phyloP scores from a whole-genome alignment of 2,113 vertebrate genomes.

The Alces alces region DNA sequence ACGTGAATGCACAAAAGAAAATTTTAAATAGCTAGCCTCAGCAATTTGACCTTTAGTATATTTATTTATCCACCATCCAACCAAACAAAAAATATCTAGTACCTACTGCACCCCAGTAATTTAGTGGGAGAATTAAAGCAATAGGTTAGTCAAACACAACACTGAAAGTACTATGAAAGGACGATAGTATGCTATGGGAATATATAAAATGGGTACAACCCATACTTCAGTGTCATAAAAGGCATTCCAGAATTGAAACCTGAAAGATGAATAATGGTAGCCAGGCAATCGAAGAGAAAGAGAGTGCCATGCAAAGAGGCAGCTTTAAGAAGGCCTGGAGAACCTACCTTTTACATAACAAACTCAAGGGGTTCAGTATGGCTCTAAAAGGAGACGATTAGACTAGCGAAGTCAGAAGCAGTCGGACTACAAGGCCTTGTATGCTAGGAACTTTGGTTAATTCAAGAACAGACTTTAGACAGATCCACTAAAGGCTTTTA shows the following conservation, averaged over 20 bases:
- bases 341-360: neutral
- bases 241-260: neutral
- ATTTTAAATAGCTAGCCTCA: conserved; percentile 12
- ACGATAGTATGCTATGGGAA: neutral
- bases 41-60: conserved; percentile 11
- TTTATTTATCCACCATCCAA: neutral
- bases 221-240: neutral
- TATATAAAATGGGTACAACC: neutral
- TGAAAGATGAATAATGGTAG: conserved; percentile 9
- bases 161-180: neutral
- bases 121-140: neutral
- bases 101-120: neutral
- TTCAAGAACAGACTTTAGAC: neutral
- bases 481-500: neutral
- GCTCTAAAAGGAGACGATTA: neutral
- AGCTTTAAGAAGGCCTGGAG: neutral
- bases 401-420: neutral
- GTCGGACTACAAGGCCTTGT: neutral
- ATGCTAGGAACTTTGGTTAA: neutral
- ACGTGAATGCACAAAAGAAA: conserved; percentile 37
- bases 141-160: neutral
- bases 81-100: neutral
- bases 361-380: neutral
- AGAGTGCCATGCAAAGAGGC: neutral
- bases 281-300: neutral